Conservation (phyloP, 2,888 invertebrate genomes). For the Acronicta alni region DNA sequence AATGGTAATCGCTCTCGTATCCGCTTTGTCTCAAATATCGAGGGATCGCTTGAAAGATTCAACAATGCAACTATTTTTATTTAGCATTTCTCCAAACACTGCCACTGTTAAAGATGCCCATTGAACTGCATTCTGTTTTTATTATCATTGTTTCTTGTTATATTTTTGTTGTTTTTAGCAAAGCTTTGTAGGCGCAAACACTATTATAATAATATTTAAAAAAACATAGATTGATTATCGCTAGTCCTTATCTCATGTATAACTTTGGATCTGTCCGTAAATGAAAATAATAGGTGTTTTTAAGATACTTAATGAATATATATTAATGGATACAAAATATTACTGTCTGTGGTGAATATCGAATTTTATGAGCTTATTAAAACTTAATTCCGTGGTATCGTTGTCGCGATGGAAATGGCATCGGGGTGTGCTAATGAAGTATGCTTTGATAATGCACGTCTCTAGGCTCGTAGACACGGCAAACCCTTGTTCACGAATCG, state of each 20-base stretch:
- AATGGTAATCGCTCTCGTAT: constrained; percentile 18
- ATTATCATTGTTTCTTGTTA: constrained; percentile 82
- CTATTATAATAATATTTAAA: constrained; percentile 66
- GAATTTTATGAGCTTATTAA: constrained; percentile 89
- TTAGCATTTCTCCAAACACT: constrained; percentile 70
- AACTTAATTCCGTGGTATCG: constrained; percentile 82
- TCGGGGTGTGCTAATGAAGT: constrained; percentile 68
- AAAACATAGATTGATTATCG: constrained; percentile 71
- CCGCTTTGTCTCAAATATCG: neutral
- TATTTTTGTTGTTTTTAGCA: constrained; percentile 76
- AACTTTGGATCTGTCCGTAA: constrained; percentile 86
- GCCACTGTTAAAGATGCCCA: constrained; percentile 68
- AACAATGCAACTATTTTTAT: constrained; percentile 46
- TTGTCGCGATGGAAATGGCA: constrained; percentile 66
- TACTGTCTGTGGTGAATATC: constrained; percentile 88
- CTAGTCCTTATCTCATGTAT: constrained; percentile 83
- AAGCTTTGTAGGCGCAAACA: constrained; percentile 78
- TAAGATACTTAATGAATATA: constrained; percentile 77
- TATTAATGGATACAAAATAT: constrained; percentile 74
- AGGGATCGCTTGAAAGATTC: constrained; percentile 29
- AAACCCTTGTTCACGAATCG: neutral
- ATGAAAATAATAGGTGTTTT: constrained; percentile 72
- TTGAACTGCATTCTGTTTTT: constrained; percentile 73
- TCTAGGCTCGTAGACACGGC: constrained; percentile 17
- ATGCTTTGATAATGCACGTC: constrained; percentile 78